Evolutionary conservation across 2,888 invertebrate genomes (phyloP).

Genomic region (Acleris laterana): DNA sequence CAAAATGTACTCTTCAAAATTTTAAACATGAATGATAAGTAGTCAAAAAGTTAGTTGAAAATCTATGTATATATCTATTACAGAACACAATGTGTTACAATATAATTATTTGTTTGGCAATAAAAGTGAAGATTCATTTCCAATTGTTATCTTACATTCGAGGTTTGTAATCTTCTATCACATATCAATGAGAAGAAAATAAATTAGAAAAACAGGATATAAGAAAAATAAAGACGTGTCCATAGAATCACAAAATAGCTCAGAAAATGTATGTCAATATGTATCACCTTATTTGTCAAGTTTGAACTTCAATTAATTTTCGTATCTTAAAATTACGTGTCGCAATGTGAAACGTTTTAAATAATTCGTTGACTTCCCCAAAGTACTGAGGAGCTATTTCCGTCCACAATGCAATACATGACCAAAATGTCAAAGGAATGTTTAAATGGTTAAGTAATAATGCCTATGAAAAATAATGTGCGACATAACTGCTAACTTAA

Average conservation of each 20-base stretch:
- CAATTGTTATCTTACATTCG: conserved; percentile 74
- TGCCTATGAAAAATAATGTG: conserved; percentile 82
- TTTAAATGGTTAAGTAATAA: conserved; percentile 83
- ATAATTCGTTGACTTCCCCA: conserved; percentile 18
- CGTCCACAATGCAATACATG: conserved; percentile 68
- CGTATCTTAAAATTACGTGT: conserved; percentile 76
- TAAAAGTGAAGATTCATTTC: conserved; percentile 72
- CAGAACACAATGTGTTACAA: conserved; percentile 67
- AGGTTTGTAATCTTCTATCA: conserved; percentile 79
- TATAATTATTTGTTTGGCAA: conserved; percentile 50
- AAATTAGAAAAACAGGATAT: conserved; percentile 77
- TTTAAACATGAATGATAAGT: conserved; percentile 60
- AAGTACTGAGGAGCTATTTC: conserved; percentile 10
- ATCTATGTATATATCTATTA: conserved; percentile 57
- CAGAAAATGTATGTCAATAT: conserved; percentile 76
- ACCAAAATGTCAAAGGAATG: conserved; percentile 83
- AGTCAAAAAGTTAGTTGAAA: conserved; percentile 69
- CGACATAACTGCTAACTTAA: conserved; percentile 82
- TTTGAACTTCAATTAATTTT: conserved; percentile 79
- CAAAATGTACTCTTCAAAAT: conserved; percentile 73
- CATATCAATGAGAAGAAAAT: conserved; percentile 73
- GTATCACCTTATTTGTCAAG: conserved; percentile 80
- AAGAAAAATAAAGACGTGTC: conserved; percentile 69
- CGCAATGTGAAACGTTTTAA: conserved; percentile 62
- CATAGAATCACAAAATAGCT: conserved; percentile 78